phyloP scores from a whole-genome alignment of 2,888 invertebrate genomes.

The Tethea ocularis region DNA sequence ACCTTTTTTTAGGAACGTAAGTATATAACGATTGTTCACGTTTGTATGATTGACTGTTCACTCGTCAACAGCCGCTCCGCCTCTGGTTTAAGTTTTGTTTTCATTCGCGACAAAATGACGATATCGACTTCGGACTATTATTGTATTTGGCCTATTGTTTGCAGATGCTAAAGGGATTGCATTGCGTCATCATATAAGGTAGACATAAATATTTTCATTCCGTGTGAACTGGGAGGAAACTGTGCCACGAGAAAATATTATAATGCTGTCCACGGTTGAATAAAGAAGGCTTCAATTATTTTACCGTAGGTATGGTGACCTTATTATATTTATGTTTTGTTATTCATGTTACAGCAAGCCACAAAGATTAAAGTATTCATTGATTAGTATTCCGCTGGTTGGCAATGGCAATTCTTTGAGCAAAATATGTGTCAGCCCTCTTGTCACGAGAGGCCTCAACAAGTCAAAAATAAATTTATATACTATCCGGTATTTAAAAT shows the following conservation, averaged over 20 bases:
- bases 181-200: slow-evolving; percentile 30
- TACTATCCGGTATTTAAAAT: no score
- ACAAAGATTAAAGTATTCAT: neutral
- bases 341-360: no score
- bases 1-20: slow-evolving; percentile 34
- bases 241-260: neutral
- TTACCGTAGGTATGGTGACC: neutral
- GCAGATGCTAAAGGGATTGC: slow-evolving; percentile 23
- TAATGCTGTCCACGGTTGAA: neutral
- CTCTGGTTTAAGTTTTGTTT: slow-evolving; percentile 20
- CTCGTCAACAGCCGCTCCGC: slow-evolving; percentile 13
- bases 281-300: neutral
- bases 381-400: neutral
- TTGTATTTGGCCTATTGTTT: slow-evolving; percentile 44
- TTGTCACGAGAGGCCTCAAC: no score
- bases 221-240: neutral
- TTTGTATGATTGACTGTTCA: slow-evolving; percentile 25
- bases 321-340: no score
- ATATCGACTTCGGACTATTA: slow-evolving; percentile 45
- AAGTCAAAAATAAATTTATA: no score
- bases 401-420: no score
- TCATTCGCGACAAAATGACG: slow-evolving; percentile 25
- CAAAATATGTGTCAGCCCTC: no score
- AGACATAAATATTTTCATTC: neutral
- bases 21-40: slow-evolving; percentile 28